Conservation (phyloP, 2,113 vertebrate species). For the Pagrus major region DNA sequence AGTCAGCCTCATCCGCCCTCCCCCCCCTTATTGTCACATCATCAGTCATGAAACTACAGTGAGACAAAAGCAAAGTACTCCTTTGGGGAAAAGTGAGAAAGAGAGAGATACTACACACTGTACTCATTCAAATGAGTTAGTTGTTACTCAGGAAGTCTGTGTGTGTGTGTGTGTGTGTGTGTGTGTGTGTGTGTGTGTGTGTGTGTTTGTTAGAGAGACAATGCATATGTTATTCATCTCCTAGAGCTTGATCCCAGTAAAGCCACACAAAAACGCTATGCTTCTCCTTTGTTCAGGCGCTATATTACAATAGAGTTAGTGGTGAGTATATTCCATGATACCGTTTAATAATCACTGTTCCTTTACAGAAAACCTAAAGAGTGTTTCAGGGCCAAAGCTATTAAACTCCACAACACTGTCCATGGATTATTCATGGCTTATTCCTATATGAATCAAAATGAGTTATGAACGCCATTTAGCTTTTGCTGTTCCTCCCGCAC, state of each 20-base stretch:
- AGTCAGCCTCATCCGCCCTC: not conserved
- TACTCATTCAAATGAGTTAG: slow-evolving; percentile 3
- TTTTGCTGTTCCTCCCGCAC: not conserved
- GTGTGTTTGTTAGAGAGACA: too few species aligned
- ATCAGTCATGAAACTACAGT: slow-evolving; percentile 33
- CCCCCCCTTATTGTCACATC: slow-evolving; percentile 28
- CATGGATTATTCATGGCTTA: not conserved
- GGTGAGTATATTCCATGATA: not conserved
- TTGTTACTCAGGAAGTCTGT: slow-evolving; percentile 19
- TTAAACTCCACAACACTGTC: not conserved
- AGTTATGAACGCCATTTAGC: slow-evolving; percentile 5
- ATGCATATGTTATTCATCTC: slow-evolving; percentile 27
- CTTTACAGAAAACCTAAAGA: not conserved
- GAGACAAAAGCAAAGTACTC: slow-evolving; percentile 45
- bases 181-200: not conserved
- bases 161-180: not conserved
- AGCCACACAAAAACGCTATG: not conserved
- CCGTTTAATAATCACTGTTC: too few species aligned
- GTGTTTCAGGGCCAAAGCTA: not conserved
- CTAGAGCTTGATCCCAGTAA: not conserved
- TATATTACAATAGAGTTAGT: not conserved
- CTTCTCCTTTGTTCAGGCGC: not conserved
- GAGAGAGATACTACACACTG: slow-evolving; percentile 3
- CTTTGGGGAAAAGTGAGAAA: slow-evolving; percentile 10
- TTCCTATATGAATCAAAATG: slow-evolving; percentile 8